Base-by-base conservation (phyloP, 2,113 vertebrate species). In the Hucho hucho region DNA sequence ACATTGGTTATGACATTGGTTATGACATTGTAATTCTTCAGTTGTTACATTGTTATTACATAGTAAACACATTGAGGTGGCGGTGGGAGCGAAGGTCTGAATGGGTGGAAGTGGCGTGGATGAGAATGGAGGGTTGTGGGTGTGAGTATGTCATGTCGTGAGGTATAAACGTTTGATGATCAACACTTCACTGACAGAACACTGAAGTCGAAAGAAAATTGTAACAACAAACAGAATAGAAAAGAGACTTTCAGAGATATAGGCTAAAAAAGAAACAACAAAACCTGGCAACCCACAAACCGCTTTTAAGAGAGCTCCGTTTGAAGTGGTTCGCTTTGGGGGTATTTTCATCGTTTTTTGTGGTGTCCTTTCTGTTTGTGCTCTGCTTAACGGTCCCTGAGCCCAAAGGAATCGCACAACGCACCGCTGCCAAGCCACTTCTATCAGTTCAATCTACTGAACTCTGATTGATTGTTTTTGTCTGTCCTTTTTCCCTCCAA, bases 241-340 rank as follows among this genome's bases (percentile, higher is more conserved):
- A 32, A 77, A 72, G 26, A 53, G 14, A 72, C 73, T 24, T 24
- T 69, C 5, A 24, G 32, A 66, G 79, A 67, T 1, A 26, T 12
- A 65, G 64, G 32, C 24, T 75, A 78, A 70, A 84, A 74, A 75
- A 61, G 58, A 78, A 87, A 20, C 79, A 69, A 70, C 81, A 87
- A 75, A 69, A 67, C 69, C n/a, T 28, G 77, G 69, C 75, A 88
- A 83, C 82, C 79, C 83, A 88, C 81, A 90, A 84, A 87, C 87
- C 85, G 86, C 90, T 81, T 79, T 79, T 88, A 84, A 79, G 85
- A 81, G 81, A 78, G 75, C 86, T 81, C 77, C 77, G 79, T 86
- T 89, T 91, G 90, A 92, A 91, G 91, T 92, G 91, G 90, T 91
- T 90, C 82, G 84, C 89, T 88, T 87, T 87, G 80, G 70, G 74